phyloP scores from a whole-genome alignment of 2,888 invertebrate species.

The Laspeyria flexula region DNA sequence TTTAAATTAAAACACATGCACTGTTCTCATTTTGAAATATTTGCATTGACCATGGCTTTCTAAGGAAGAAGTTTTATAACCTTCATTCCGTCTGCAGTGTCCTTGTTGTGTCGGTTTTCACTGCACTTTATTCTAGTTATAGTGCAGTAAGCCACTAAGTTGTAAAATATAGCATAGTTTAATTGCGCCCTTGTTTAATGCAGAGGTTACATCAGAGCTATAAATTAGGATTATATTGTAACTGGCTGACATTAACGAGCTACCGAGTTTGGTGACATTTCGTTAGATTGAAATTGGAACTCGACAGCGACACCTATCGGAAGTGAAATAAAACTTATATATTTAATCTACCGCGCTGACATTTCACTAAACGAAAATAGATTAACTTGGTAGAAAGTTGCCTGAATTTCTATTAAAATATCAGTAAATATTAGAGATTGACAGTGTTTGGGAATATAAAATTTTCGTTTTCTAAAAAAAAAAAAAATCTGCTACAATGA shows the following conservation, averaged over 20 bases:
- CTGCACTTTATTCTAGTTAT: constrained; percentile 32
- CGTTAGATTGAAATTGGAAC: constrained; percentile 29
- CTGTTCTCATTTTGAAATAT: neutral
- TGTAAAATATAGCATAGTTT: constrained; percentile 25
- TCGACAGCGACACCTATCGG: constrained; percentile 26
- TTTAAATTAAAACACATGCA: neutral
- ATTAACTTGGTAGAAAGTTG: neutral
- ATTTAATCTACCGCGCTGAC: constrained; percentile 17
- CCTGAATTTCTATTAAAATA: neutral
- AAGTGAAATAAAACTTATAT: constrained; percentile 20
- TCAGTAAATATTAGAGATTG: neutral
- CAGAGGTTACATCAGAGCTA: constrained; percentile 22
- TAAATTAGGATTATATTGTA: constrained; percentile 20
- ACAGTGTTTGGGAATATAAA: neutral
- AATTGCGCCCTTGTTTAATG: constrained; percentile 27
- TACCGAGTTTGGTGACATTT: constrained; percentile 20
- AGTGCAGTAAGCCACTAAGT: constrained; percentile 9
- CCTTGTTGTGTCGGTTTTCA: constrained; percentile 42
- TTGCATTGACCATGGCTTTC: constrained; percentile 28
- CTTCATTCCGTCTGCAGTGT: constrained; percentile 40
- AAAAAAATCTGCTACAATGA: neutral
- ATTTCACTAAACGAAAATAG: constrained; percentile 24
- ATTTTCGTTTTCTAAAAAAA: neutral
- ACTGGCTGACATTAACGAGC: constrained; percentile 20
- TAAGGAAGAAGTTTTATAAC: constrained; percentile 23